Evolutionary conservation across 2,888 invertebrate species (phyloP).

Genomic region (Adineta ricciae): DNA sequence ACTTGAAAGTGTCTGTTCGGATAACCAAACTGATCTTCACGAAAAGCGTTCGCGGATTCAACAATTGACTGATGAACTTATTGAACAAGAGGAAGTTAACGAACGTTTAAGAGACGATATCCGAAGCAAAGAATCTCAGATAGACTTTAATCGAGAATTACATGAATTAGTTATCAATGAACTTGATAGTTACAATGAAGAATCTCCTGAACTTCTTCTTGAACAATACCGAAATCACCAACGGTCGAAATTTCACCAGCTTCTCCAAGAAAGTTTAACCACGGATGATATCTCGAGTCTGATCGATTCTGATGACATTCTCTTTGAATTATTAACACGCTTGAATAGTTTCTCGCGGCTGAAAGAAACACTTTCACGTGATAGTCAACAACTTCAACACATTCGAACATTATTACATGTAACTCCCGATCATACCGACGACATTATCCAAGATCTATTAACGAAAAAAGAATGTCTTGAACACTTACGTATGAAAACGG

Average conservation of each 20-base stretch:
- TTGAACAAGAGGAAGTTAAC: background rate
- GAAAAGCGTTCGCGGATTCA: background rate
- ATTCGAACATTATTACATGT: slow-evolving; percentile 3
- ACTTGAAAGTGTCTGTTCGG: background rate
- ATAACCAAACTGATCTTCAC: background rate
- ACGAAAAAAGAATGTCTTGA: background rate
- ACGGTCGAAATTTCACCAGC: background rate
- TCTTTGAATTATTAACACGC: background rate
- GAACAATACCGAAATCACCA: background rate
- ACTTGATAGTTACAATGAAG: background rate
- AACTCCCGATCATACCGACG: background rate
- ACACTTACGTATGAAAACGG: background rate
- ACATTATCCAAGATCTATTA: background rate
- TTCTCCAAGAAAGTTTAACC: background rate
- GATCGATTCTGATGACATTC: background rate
- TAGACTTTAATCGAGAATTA: background rate
- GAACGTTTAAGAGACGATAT: background rate
- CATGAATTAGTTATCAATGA: background rate
- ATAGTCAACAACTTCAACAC: slow-evolving; percentile 1
- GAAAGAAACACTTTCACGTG: slow-evolving; percentile 1
- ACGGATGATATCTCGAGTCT: background rate
- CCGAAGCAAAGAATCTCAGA: background rate
- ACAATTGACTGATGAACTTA: background rate
- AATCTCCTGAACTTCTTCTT: background rate
- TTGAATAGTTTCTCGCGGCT: background rate